phyloP scores from a whole-genome alignment of 2,888 invertebrate species.

The Hemaris fuciformis region DNA sequence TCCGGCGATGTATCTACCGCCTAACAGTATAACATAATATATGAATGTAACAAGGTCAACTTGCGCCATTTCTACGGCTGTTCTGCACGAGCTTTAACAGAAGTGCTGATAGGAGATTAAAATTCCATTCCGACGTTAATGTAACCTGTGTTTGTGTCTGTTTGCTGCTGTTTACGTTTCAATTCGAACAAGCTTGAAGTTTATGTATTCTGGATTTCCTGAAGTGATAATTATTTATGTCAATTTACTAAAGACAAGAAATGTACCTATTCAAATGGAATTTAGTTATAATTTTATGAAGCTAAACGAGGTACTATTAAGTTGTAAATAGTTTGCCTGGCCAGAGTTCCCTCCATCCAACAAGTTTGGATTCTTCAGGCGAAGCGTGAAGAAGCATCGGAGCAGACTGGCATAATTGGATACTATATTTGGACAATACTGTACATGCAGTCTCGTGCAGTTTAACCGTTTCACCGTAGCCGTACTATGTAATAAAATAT shows the following conservation, averaged over 20 bases:
- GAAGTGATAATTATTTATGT: background rate
- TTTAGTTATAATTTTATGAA: too few species aligned
- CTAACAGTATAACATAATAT: background rate
- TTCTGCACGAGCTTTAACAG: background rate
- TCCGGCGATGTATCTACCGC: background rate
- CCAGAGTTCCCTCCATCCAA: too few species aligned
- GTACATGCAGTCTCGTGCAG: too few species aligned
- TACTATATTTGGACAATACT: too few species aligned
- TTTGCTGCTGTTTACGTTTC: background rate
- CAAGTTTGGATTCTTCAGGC: too few species aligned
- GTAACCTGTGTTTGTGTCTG: background rate
- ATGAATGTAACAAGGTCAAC: conserved; percentile 3
- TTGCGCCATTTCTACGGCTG: background rate
- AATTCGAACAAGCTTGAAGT: background rate
- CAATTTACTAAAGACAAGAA: background rate
- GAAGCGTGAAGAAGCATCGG: too few species aligned
- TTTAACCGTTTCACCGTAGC: too few species aligned
- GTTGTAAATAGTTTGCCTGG: too few species aligned
- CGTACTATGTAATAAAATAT: too few species aligned
- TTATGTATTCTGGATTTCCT: background rate
- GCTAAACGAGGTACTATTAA: too few species aligned
- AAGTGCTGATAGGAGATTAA: background rate
- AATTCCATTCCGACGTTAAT: background rate
- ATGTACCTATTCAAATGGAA: too few species aligned
- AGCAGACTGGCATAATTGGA: too few species aligned